Evolutionary conservation across 2,797 vertebrate species (phyloP), one percentile per base, ranked within the genome.

Genomic region (Phataginus tetradactyla): DNA sequence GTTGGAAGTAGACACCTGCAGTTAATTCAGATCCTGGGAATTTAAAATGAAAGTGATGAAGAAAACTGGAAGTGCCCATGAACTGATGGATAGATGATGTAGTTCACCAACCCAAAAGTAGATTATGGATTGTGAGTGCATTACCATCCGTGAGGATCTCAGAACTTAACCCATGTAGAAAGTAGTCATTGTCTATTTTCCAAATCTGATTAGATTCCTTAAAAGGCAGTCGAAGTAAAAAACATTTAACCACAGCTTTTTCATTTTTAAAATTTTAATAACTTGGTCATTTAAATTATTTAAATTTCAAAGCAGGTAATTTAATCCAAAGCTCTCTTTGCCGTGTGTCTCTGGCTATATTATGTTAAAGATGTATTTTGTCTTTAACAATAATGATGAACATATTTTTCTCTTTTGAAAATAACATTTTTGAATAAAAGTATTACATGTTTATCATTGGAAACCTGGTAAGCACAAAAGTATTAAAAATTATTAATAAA

Each of bases 1-100:
- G 64, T 97, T 98, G 97, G 95, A 98, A 98, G 51, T 74, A 98
- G 97, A 98, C 96, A 98, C 96, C 93, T 98, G 95, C 86, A 98
- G 98, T 98, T 98, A 98, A 98, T 98, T 98, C 94, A 92, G 94
- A 94, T 97, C 90, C 80, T 96, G 57, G 79, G 85, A 98, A 98
- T 97, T 97, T 94, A 97, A 97, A 98, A 98, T 97, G 59, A 98
- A 98, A 95, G 37, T 85, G 37, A 95, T 96, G 95, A 97, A 96
- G 96, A 97, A 98, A 98, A 77, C 34, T 96, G 97, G 97, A 97
- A 98, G 90, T 86, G 96, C 90, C 88, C 94, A 57, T 88, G 88
- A 97, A 80, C 37, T 77, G 21, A 61, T 90, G 78, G 90, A 90
- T 96, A 51, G 42, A 88, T 69, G 49, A 68, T 53, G 45, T 85